Evolutionary conservation across 2,113 vertebrate genomes (phyloP), one percentile per base, ranked within the genome.

Genomic region (Pitta sordida): DNA sequence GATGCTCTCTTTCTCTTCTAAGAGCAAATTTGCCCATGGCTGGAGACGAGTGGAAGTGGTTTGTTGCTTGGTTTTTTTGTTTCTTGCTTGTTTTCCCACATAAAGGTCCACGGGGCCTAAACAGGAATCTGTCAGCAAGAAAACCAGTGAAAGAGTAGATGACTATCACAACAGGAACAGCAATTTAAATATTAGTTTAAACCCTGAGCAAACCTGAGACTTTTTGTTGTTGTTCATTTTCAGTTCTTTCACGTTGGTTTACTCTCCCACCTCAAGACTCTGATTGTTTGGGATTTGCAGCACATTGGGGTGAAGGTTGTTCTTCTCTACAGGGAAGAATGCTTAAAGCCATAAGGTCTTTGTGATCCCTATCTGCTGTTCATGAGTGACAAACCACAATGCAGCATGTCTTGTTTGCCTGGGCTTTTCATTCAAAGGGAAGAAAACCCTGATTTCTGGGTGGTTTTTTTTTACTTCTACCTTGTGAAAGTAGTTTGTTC

Each of bases 231-330:
- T 37, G n/a, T 70, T 78, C 26, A 13, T 83, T 93, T 91, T 76
- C 43, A 37, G 30, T 21, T 93, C 18, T 36, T 80, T 36, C 12
- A 4, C 46, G 19, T 85, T 91, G 53, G n/a, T 69, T 94, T 93
- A 60, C 39, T 71, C 3, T 0, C 37, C 15, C 19, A 6, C 6
- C 13, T 52, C 41, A 59, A n/a, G 41, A 32, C 26, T 87, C 34
- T 74, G 39, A 59, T 70, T 67, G 37, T 84, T 90, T 83, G 32
- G 67, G 5, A 19, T 90, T 89, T 94, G 71, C 48, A 80, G 67
- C 59, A 37, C 13, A 5, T 4, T 53, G 55, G 13, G 29, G 4
- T 0, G 0, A 59, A 75, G 17, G 20, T 44, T 1, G 0, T 81
- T 68, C 9, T 84, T 60, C 52, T 83, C 91, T 59, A 34, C 14